phyloP scores from a whole-genome alignment of 2,888 invertebrate genomes.

The Phalangium opilio region DNA sequence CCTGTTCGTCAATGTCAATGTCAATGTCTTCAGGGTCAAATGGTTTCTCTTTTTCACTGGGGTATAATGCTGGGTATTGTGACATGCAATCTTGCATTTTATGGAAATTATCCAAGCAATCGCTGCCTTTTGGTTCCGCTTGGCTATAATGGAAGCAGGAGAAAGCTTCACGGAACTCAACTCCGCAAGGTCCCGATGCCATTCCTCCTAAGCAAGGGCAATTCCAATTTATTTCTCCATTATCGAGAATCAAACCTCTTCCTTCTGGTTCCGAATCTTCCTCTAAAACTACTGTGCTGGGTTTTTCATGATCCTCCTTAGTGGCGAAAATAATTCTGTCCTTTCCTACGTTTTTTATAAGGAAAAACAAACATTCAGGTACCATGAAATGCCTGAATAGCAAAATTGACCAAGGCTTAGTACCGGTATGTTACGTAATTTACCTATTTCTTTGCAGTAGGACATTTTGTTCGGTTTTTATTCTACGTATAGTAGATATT shows the following conservation, averaged over 20 bases:
- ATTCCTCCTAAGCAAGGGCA: constrained; percentile 95
- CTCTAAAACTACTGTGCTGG: constrained; percentile 43
- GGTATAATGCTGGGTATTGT: constrained; percentile 65
- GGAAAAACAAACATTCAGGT: not conserved
- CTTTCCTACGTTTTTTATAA: constrained; percentile 39
- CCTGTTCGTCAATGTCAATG: no score
- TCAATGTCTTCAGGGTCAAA: not conserved
- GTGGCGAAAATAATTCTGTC: constrained; percentile 69
- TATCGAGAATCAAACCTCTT: constrained; percentile 52
- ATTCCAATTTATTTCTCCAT: constrained; percentile 89
- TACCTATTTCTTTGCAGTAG: not conserved
- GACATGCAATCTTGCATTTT: constrained; percentile 83
- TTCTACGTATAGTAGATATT: not conserved
- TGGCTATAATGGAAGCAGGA: constrained; percentile 75
- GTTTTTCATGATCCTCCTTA: constrained; percentile 54
- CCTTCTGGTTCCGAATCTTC: not conserved
- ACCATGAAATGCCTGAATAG: not conserved
- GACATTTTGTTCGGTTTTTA: not conserved
- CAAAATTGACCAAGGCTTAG: not conserved
- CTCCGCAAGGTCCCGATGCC: constrained; percentile 90
- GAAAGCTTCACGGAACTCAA: constrained; percentile 83
- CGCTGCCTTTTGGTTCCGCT: constrained; percentile 78
- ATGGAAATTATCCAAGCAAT: constrained; percentile 78
- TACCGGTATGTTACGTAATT: not conserved
- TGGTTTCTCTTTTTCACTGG: constrained; percentile 39